phyloP scores from a whole-genome alignment of 2,113 vertebrate genomes.

The Nycticryphes semicollaris region DNA sequence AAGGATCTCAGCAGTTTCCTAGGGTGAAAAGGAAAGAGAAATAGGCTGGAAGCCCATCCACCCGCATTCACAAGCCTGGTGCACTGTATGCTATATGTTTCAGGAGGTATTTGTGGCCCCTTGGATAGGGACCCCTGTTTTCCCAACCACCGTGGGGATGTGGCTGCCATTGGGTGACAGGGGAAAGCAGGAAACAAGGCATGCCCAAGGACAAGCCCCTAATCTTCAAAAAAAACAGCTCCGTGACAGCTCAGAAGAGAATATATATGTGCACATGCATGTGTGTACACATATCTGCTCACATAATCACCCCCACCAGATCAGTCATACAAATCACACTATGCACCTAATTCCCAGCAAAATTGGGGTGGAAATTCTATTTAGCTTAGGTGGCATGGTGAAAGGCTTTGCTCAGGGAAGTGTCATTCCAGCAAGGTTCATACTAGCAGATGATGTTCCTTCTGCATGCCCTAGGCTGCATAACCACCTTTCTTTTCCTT shows the following conservation, averaged over 20 bases:
- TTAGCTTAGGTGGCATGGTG: not conserved
- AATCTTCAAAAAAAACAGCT: not conserved
- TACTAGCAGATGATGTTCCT: not conserved
- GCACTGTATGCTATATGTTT: not conserved
- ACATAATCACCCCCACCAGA: not conserved
- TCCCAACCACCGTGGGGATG: not conserved
- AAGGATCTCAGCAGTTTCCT: not conserved
- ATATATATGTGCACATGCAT: accelerated
- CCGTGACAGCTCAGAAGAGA: not conserved
- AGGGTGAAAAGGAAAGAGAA: not conserved
- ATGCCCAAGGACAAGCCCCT: not conserved
- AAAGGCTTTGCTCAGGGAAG: not conserved
- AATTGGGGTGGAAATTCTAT: not conserved
- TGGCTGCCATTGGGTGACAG: not conserved
- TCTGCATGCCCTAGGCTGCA: not conserved
- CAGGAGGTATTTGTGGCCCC: not conserved
- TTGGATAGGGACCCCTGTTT: not conserved
- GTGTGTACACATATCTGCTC: not conserved
- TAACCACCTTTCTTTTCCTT: not conserved
- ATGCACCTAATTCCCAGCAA: not conserved
- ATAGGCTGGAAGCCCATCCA: not conserved
- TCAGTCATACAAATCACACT: not conserved
- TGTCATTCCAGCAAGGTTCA: not conserved
- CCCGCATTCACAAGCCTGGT: not conserved
- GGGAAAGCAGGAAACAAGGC: not conserved